These are phyloP conservation scores for Drosophila rubida DNA, from an alignment of 2,888 invertebrate genomes.

Conservation along the genomic window DNA sequence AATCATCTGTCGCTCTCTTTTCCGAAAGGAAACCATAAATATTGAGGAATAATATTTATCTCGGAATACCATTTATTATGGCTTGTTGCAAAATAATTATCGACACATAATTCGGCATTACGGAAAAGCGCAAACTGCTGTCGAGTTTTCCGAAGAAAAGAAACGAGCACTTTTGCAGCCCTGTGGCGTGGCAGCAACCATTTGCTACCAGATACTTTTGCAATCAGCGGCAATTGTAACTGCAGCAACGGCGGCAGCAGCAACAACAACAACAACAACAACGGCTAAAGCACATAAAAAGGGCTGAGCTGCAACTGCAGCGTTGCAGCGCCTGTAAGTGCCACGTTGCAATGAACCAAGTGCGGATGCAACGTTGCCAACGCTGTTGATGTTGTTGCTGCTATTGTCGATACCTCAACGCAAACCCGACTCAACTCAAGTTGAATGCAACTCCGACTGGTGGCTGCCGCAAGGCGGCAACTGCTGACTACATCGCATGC, in stretches of 20 bases:
- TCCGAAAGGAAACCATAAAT: background rate
- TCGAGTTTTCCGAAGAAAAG: background rate
- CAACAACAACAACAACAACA: conserved; percentile 28
- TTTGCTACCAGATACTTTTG: conserved; percentile 66
- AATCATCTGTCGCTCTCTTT: too few relatives aligned
- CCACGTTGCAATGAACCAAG: conserved; percentile 42
- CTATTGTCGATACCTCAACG: conserved; percentile 44
- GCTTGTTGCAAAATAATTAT: conserved; percentile 6
- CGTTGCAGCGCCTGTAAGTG: conserved; percentile 17
- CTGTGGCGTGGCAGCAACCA: conserved; percentile 41
- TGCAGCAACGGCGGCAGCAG: conserved; percentile 30
- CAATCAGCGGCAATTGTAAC: conserved; percentile 72
- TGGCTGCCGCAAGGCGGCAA: conserved; percentile 37
- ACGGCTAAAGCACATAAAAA: conserved; percentile 36
- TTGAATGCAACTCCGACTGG: conserved; percentile 11
- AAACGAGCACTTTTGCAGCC: conserved; percentile 37
- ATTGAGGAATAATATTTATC: background rate
- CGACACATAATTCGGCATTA: background rate
- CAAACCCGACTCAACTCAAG: conserved; percentile 22
- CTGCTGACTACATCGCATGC: conserved; percentile 40
- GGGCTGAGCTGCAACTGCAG: conserved; percentile 20
- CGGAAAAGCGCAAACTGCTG: conserved; percentile 12
- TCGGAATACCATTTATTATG: background rate
- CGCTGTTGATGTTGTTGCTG: conserved; percentile 10
- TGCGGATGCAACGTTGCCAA: conserved; percentile 19